Conservation (phyloP, 2,113 vertebrate species). For the Calypte anna region DNA sequence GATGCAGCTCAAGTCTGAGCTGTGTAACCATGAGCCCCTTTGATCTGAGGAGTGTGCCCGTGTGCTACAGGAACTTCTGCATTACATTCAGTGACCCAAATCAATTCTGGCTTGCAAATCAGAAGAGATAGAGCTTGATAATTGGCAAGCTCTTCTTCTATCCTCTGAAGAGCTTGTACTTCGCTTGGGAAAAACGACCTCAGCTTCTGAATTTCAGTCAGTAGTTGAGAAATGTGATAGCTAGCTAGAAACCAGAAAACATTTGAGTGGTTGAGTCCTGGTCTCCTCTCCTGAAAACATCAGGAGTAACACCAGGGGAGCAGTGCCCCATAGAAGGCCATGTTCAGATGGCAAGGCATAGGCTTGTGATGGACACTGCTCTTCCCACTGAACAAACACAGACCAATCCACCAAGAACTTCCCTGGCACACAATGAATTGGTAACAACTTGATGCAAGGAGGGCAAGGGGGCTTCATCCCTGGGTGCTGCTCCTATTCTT, state of each 20-base stretch:
- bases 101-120: constrained; percentile 13
- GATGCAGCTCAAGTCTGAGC: background rate
- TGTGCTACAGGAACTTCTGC: background rate
- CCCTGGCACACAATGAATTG: background rate
- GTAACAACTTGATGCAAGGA: background rate
- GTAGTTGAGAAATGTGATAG: background rate
- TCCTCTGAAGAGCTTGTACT: background rate
- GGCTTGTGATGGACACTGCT: background rate
- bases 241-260: background rate
- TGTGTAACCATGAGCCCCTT: background rate
- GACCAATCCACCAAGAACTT: accelerated
- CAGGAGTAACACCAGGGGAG: accelerated
- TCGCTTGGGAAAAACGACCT: background rate
- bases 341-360: accelerated
- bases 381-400: background rate
- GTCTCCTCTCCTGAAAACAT: background rate
- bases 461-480: background rate
- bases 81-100: constrained; percentile 16
- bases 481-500: background rate
- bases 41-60: background rate
- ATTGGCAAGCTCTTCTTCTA: background rate
- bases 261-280: background rate
- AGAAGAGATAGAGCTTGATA: constrained; percentile 35
- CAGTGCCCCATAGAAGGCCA: background rate
- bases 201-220: background rate